Evolutionary conservation across 2,888 invertebrate species (phyloP).

Genomic region (Adelognathus sp.): DNA sequence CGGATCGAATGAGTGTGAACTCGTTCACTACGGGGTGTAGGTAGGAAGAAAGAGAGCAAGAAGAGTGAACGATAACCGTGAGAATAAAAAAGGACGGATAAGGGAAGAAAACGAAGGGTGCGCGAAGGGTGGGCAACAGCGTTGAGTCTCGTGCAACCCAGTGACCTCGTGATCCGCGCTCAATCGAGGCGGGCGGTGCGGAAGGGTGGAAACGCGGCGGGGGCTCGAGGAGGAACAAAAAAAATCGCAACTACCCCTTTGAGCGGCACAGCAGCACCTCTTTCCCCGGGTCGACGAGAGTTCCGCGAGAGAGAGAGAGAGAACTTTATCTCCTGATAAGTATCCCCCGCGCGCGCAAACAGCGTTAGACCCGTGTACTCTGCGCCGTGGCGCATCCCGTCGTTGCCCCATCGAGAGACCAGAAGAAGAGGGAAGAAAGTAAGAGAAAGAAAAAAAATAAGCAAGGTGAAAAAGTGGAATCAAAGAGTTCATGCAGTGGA

Average conservation of each 20-base stretch:
- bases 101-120: slow-evolving; percentile 14
- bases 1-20: slow-evolving; percentile 35
- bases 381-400: slow-evolving; percentile 35
- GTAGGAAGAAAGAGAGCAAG: neutral
- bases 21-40: slow-evolving; percentile 18
- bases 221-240: slow-evolving; percentile 43
- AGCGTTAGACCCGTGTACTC: slow-evolving; percentile 26
- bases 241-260: slow-evolving; percentile 56
- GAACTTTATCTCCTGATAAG: no score
- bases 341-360: neutral
- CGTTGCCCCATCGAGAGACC: slow-evolving; percentile 20
- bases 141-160: slow-evolving; percentile 60
- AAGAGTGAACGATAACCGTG: neutral
- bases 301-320: slow-evolving; percentile 48
- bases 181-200: slow-evolving; percentile 55
- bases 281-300: slow-evolving; percentile 56
- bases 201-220: slow-evolving; percentile 17
- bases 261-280: slow-evolving; percentile 52
- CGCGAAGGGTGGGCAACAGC: slow-evolving; percentile 40
- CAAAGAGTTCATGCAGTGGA: no score
- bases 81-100: slow-evolving; percentile 8
- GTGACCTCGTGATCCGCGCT: slow-evolving; percentile 62
- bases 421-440: slow-evolving; percentile 21
- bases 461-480: no score
- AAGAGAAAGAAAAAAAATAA: no score